Evolutionary conservation across 1,140 invertebrate species (phyloP).

Genomic region (Drosophila seguyi): DNA sequence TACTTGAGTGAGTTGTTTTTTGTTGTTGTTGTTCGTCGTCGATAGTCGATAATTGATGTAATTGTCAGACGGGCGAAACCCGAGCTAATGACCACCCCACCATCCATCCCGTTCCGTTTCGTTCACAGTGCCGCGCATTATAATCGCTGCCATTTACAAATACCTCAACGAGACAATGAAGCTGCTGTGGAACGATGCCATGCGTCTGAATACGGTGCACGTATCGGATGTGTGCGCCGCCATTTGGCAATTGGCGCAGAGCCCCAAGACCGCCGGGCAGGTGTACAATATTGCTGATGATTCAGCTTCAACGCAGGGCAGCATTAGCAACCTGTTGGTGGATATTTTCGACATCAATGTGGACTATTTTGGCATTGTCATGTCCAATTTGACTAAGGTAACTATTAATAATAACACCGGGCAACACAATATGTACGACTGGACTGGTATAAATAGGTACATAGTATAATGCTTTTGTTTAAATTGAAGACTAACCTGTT

Average conservation of each 20-base stretch:
- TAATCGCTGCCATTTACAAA: conserved; percentile 95
- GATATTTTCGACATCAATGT: conserved; percentile 95
- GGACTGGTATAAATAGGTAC: not conserved
- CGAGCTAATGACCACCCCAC: conserved; percentile 20
- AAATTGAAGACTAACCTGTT: conserved; percentile 3
- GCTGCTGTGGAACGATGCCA: conserved; percentile 93
- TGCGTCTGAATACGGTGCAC: conserved; percentile 95
- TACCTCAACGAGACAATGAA: conserved; percentile 96
- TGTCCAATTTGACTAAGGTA: conserved; percentile 91
- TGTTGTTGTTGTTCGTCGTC: conserved; percentile 14
- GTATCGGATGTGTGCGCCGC: conserved; percentile 93
- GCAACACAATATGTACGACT: not conserved
- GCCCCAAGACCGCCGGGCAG: conserved; percentile 86
- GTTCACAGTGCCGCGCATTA: conserved; percentile 91
- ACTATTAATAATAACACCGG: conserved; percentile 26
- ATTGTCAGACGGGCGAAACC: conserved; percentile 35
- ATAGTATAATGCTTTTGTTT: no score
- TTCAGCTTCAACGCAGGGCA: conserved; percentile 93
- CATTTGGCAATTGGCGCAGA: conserved; percentile 88
- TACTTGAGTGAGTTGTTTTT: conserved; percentile 89
- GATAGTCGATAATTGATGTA: conserved; percentile 39
- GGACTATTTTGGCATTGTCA: conserved; percentile 92
- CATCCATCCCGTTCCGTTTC: conserved; percentile 17
- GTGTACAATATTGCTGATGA: conserved; percentile 94
- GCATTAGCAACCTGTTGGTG: conserved; percentile 91